Percentiles rank a stretch among this genome's conserved stretches.
Conservation (phyloP, 2,888 invertebrate genomes). For the Panopea generosa region DNA sequence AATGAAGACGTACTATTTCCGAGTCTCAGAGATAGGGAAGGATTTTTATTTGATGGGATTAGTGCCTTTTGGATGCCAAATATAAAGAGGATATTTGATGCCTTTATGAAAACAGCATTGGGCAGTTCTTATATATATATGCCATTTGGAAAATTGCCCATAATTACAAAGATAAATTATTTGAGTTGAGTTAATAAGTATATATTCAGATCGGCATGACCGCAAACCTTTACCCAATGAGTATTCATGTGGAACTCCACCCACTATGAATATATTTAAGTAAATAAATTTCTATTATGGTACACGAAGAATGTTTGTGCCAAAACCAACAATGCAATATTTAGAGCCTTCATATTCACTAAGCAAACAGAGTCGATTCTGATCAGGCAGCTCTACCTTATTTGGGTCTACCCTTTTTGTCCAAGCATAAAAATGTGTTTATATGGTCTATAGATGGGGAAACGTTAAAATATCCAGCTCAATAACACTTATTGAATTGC, state of each 20-base stretch:
- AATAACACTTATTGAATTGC: neutral
- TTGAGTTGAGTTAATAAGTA: conserved; percentile 3
- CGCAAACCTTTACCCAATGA: conserved; percentile 2
- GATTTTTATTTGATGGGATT: conserved; percentile 3
- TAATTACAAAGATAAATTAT: conserved; percentile 3
- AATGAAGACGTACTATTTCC: conserved; percentile 3
- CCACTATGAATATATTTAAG: conserved; percentile 3
- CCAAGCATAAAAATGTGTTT: conserved; percentile 1
- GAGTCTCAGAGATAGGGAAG: conserved; percentile 3
- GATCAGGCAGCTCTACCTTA: conserved; percentile 2
- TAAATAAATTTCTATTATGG: conserved; percentile 3
- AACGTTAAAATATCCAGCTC: conserved; percentile 1
- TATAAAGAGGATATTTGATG: conserved; percentile 3
- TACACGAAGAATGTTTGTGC: conserved; percentile 3
- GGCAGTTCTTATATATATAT: conserved; percentile 3
- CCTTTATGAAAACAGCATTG: conserved; percentile 3
- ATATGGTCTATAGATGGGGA: conserved; percentile 2
- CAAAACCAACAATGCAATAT: conserved; percentile 3
- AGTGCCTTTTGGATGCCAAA: conserved; percentile 1
- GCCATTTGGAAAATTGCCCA: conserved; percentile 1
- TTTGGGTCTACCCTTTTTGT: conserved; percentile 3
- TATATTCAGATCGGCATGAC: conserved; percentile 1
- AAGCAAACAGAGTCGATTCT: conserved; percentile 3
- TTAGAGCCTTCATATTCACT: conserved; percentile 3
- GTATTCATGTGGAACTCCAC: conserved; percentile 2